Conservation (phyloP, 1,140 invertebrate species). For the Himalopsyche phryganea region DNA sequence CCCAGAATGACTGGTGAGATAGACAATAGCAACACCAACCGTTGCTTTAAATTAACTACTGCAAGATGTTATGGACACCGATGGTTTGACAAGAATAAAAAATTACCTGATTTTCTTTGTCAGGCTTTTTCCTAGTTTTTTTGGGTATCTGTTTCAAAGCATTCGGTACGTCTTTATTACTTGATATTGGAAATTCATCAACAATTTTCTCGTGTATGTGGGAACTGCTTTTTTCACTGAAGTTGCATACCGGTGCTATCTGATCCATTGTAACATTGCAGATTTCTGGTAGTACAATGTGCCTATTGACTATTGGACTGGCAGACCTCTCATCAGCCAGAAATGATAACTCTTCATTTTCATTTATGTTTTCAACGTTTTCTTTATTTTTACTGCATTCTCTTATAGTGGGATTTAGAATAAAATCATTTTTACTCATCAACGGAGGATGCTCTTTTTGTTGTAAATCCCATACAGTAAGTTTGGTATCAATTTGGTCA, state of each 20-base stretch:
- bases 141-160: not conserved
- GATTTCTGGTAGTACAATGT: not conserved
- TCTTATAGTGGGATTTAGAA: conserved; percentile 13
- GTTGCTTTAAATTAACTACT: too few species aligned
- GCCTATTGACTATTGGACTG: conserved; percentile 4
- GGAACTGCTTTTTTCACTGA: too few species aligned
- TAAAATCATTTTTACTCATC: conserved; percentile 22
- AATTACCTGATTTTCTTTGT: conserved; percentile 17
- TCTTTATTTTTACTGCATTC: conserved; percentile 16
- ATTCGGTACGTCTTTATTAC: too few species aligned
- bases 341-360: conserved; percentile 29
- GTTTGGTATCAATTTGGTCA: conserved; percentile 24
- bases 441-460: conserved; percentile 19
- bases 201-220: too few species aligned
- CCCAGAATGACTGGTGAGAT: too few species aligned
- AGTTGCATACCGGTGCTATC: too few species aligned
- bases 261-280: not conserved
- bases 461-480: conserved; percentile 25
- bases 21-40: too few species aligned
- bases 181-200: too few species aligned
- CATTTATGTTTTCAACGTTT: conserved; percentile 14
- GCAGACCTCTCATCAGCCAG: conserved; percentile 21
- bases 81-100: too few species aligned
- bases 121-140: conserved; percentile 9
- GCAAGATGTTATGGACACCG: too few species aligned